Base-by-base conservation (phyloP, 2,113 vertebrate genomes). In the Myotis yumanensis region DNA sequence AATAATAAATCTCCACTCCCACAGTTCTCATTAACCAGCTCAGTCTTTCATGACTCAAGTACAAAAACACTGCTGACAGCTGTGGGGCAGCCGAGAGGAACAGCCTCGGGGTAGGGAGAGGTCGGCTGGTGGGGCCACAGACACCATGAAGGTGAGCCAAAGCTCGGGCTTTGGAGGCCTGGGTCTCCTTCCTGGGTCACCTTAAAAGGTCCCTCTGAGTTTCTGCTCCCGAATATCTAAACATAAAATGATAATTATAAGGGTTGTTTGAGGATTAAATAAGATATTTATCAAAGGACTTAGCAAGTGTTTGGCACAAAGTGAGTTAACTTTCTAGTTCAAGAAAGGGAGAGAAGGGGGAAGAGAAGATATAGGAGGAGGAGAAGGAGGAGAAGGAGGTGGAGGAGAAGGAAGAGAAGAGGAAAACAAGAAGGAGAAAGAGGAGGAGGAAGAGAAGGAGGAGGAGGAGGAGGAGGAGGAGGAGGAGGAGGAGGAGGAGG, bases 1-100 rank as follows among this genome's bases (percentile, higher is more conserved):
- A 48, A 37, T 40, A 93, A 86, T 22, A 91, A 92, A 30, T 30
- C 30, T 93, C 62, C 40, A 81, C 40, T 94, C 57, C 46, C 80
- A 80, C 20, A n/a, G 72, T 57, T 69, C 68, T 92, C 40, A 51
- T 62, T 48, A 57, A 54, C 9, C 52, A 85, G 12, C 25, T 77
- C 57, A 43, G 6, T 43, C 43, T 83, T 76, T 93, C 28, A 1
- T 52, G 22, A 83, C 30, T 40, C 68, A 40, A 89, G 59, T 81
- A 64, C 79, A 83, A 54, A 86, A 82, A 28, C 20, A 52, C 7
- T 25, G 35, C 57, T 77, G 73, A 54, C 83, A 88, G 59, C 93
- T 82, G 51, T 15, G 17, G 40, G 40, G 23, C 14, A 25, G n/a
- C 0, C 0, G 23, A 69, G 54, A 43, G 35, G 40, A 62, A 15